A percentile compares a stretch with the other conserved stretches of the same genome.
Conservation (phyloP, 1,140 invertebrate species). For the Schmidtea mediterranea region DNA sequence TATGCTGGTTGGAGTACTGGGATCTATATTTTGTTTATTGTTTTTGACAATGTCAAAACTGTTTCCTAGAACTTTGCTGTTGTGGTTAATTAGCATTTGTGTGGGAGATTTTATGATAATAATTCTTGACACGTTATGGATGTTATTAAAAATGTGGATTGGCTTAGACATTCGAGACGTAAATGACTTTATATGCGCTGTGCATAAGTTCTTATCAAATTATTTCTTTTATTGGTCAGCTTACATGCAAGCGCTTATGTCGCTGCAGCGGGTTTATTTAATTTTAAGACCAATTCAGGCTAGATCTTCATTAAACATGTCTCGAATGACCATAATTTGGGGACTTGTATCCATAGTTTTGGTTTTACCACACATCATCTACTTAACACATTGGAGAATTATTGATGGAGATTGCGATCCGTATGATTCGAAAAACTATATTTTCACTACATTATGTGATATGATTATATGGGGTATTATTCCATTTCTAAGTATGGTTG, state of each 20-base stretch:
- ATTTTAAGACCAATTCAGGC: background rate
- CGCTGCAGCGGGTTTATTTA: background rate
- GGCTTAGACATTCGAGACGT: background rate
- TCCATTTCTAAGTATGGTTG: background rate
- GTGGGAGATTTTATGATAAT: conserved; percentile 5
- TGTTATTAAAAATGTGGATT: background rate
- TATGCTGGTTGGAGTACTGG: background rate
- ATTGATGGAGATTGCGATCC: conserved; percentile 2
- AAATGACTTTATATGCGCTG: background rate
- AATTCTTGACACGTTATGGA: background rate
- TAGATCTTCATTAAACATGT: background rate
- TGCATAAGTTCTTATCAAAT: background rate
- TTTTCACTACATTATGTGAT: background rate
- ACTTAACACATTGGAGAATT: conserved; percentile 3
- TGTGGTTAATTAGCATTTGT: conserved; percentile 3
- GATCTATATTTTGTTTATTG: background rate
- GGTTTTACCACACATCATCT: background rate
- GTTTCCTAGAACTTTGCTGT: background rate
- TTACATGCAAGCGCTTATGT: background rate
- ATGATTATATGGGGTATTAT: conserved; percentile 4
- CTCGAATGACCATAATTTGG: background rate
- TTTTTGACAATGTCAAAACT: conserved; percentile 3
- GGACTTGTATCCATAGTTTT: background rate
- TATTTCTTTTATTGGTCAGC: conserved; percentile 2
- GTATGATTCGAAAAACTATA: background rate